Percentiles rank a stretch among this genome's conserved stretches.
These are phyloP conservation scores for Peromyscus eremicus DNA, from an alignment of 2,797 vertebrate genomes.

Conservation along the genomic window DNA sequence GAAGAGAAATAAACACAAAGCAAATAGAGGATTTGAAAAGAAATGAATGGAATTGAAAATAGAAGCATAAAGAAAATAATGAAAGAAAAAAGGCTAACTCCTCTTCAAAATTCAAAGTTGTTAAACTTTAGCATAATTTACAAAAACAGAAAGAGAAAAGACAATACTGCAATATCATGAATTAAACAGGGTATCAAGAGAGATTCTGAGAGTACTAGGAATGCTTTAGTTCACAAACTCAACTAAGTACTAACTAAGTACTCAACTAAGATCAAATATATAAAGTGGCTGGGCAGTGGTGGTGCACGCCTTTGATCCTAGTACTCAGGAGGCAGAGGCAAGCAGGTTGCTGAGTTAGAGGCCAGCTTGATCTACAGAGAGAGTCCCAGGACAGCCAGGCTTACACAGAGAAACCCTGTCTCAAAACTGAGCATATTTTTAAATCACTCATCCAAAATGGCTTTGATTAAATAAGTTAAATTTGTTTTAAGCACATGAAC, in stretches of 20 bases:
- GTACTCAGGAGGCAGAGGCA: background rate
- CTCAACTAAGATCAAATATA: background rate
- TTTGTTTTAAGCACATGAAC: constrained; percentile 40
- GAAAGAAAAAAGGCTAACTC: constrained; percentile 55
- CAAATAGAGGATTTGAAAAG: background rate
- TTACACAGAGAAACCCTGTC: background rate
- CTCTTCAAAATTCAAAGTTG: constrained; percentile 42
- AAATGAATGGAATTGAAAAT: constrained; percentile 46
- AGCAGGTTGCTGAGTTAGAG: background rate
- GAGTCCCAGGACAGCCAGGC: background rate
- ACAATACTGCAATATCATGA: background rate
- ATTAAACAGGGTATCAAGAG: background rate
- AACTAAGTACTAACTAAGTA: no score
- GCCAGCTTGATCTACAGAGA: background rate
- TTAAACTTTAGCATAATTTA: background rate
- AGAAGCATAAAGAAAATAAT: background rate
- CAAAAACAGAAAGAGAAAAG: constrained; percentile 11
- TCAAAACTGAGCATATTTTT: constrained; percentile 37
- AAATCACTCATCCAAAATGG: background rate
- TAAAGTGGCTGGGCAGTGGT: background rate
- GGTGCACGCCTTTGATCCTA: background rate
- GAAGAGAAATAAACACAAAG: constrained; percentile 27
- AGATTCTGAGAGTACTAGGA: background rate
- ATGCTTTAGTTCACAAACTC: constrained; percentile 38
- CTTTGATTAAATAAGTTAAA: constrained; percentile 24